phyloP scores from a whole-genome alignment of 2,888 invertebrate genomes.

The Venusia cambrica region DNA sequence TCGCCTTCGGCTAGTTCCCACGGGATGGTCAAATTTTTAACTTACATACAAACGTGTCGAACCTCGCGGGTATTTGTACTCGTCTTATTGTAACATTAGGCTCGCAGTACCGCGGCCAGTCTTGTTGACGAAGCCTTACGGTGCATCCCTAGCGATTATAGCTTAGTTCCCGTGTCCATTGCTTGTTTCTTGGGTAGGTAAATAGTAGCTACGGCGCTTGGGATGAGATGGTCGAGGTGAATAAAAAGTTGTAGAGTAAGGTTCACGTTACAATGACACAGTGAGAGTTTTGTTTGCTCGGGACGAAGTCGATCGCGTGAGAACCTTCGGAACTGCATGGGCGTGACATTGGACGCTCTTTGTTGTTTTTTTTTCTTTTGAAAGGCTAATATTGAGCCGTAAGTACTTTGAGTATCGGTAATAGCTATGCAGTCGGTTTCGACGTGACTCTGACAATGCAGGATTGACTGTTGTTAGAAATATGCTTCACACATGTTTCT shows the following conservation, averaged over 20 bases:
- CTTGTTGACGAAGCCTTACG: constrained; percentile 61
- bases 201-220: constrained; percentile 16
- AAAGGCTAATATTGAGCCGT: constrained; percentile 59
- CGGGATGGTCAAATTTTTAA: constrained; percentile 68
- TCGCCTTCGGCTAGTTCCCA: constrained; percentile 70
- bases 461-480: constrained; percentile 36
- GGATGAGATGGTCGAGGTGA: constrained; percentile 39
- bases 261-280: constrained; percentile 54
- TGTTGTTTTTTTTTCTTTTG: constrained; percentile 58
- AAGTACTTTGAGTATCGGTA: constrained; percentile 61
- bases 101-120: constrained; percentile 55
- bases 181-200: constrained; percentile 33
- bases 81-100: constrained; percentile 60
- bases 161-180: constrained; percentile 36
- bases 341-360: constrained; percentile 76
- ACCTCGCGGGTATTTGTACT: constrained; percentile 55
- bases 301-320: constrained; percentile 65
- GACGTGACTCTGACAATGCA: constrained; percentile 74
- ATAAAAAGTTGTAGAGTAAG: constrained; percentile 46
- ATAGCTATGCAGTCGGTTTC: constrained; percentile 52
- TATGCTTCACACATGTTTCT: constrained; percentile 47
- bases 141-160: constrained; percentile 42
- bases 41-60: constrained; percentile 65
- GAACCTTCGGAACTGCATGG: constrained; percentile 75
- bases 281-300: constrained; percentile 69